Percentiles rank a stretch among this genome's conserved stretches.
phyloP scores from a whole-genome alignment of 2,113 vertebrate species.

The Casuarius casuarius region DNA sequence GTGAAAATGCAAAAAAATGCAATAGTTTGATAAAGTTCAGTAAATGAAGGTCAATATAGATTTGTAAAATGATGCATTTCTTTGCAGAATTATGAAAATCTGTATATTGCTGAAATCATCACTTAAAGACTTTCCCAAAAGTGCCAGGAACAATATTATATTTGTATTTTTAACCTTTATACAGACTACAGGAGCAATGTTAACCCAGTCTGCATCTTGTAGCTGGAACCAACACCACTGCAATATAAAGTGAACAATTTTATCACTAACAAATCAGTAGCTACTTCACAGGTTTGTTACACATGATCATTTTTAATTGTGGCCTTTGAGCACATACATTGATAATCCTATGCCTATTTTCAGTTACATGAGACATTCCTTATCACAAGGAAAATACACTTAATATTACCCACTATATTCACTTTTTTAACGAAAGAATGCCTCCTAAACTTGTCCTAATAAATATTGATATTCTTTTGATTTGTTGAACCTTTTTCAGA shows the following conservation, averaged over 20 bases:
- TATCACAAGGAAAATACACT: not conserved
- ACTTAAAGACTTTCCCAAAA: constrained; percentile 49
- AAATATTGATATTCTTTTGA: not conserved
- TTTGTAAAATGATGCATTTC: constrained; percentile 28
- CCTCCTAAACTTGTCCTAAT: not conserved
- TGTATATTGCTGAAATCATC: constrained; percentile 45
- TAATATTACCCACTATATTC: not conserved
- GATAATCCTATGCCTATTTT: constrained; percentile 4
- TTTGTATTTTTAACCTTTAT: constrained; percentile 67
- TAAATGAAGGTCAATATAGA: not conserved
- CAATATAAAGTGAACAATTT: constrained; percentile 1
- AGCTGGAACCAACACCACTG: constrained; percentile 40
- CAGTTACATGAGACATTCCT: not conserved
- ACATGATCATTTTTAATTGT: not conserved
- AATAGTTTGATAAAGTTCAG: constrained; percentile 16
- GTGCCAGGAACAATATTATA: constrained; percentile 42
- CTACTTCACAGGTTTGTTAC: not conserved
- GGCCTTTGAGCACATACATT: not conserved
- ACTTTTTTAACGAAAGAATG: not conserved
- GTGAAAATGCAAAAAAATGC: not conserved
- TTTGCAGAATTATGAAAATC: constrained; percentile 29
- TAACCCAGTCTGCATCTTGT: constrained; percentile 64
- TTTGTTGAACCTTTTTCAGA: not conserved
- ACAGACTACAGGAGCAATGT: constrained; percentile 54
- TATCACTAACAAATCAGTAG: not conserved